Evolutionary conservation across 2,797 vertebrate species (phyloP), one percentile per base, ranked within the genome.

Genomic region (Eptatretus atami): DNA sequence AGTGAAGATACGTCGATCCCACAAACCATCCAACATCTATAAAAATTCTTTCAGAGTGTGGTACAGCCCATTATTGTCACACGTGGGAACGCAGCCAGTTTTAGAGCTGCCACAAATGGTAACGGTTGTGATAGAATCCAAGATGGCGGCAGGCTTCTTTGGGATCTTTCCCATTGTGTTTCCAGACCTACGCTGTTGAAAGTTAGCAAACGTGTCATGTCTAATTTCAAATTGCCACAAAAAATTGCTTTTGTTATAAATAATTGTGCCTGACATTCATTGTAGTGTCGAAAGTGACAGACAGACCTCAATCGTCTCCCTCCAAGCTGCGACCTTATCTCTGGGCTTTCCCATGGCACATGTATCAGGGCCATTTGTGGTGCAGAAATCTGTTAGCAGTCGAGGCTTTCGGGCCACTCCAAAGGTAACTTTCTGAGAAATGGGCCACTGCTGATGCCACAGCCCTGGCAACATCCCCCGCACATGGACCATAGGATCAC

Each of bases 261-360:
- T n/a, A 31, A 31, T 31, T 31, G 31, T 31, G 31, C n/a, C 6
- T 31, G 31, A 31, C 31, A 31, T 31, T 31, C 31, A 31, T 31
- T 31, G 31, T 31, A 31, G 6, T 31, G 31, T 31, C 31, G 31
- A 31, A 31, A 6, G 31, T 31, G 31, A 31, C 31, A 31, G 31
- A 31, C 31, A 31, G 31, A 31, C 31, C 31, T 31, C 31, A 31
- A 31, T 31, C 31, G n/a, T 31, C 55, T 24, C 55, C 11, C 55
- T 60, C 55, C n/a, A n/a, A 15, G 10, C 55, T 9, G 15, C 55
- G 31, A 94, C 90, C 69, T 94, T 90, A 31, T 31, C 31, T 82
- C 82, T 0, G 90, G 88, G 13, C 92, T 90, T 70, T 98, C n/a
- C 92, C 92, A 98, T 98, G n/a, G 69, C 92, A 98, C 92, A 98